Conservation (phyloP, 92 coral and sea anemone genomes). For the Porites lobata region DNA sequence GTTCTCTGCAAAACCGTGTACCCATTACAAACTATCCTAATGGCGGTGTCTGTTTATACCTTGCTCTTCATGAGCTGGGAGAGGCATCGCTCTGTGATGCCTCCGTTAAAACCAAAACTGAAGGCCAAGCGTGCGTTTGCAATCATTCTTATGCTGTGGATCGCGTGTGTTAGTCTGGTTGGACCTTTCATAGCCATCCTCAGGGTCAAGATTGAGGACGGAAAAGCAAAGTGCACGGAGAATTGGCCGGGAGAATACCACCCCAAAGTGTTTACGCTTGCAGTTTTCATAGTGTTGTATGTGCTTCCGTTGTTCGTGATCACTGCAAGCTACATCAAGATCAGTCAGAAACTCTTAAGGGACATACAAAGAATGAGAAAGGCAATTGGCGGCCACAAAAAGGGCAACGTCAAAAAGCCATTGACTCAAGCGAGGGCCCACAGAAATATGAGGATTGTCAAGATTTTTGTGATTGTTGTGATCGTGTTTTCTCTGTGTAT, state of each 20-base stretch:
- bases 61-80: constrained; percentile 89
- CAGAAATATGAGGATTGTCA: constrained; percentile 86
- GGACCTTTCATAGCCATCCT: constrained; percentile 80
- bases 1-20: constrained; percentile 74
- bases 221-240: constrained; percentile 54
- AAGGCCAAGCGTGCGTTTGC: constrained; percentile 67
- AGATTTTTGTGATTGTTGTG: constrained; percentile 80
- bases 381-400: constrained; percentile 69
- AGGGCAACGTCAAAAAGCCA: constrained; percentile 66
- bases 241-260: constrained; percentile 64
- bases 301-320: constrained; percentile 82
- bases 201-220: constrained; percentile 34
- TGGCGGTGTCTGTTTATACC: constrained; percentile 88
- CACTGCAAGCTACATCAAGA: constrained; percentile 75
- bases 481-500: constrained; percentile 82
- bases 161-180: constrained; percentile 63
- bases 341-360: constrained; percentile 83
- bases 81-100: constrained; percentile 79
- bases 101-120: constrained; percentile 80
- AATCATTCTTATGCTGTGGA: constrained; percentile 68
- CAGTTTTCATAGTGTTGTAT: constrained; percentile 73
- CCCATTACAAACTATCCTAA: constrained; percentile 58
- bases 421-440: constrained; percentile 77
- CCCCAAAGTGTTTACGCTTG: constrained; percentile 75
- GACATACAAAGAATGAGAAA: constrained; percentile 82